These are phyloP conservation scores for Candoia aspera DNA, from an alignment of 2,113 vertebrate genomes.

Conservation along the genomic window DNA sequence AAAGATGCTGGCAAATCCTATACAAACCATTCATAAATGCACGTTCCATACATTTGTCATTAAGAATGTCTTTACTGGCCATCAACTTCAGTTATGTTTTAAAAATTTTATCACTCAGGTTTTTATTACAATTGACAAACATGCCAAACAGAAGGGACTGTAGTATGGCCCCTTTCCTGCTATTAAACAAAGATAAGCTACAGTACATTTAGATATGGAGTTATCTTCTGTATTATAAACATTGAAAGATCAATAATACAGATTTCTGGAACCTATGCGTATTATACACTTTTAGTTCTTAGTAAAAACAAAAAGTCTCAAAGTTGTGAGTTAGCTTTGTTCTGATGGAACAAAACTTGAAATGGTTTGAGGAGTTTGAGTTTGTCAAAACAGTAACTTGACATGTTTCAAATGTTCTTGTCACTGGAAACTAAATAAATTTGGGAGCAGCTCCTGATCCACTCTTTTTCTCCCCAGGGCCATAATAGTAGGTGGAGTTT, in stretches of 20 bases:
- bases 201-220: not conserved
- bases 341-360: not conserved
- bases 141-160: slow-evolving; percentile 46
- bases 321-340: not conserved
- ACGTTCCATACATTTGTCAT: slow-evolving; percentile 48
- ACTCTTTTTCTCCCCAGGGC: not conserved
- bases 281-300: slow-evolving; percentile 15
- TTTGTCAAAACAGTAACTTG: not conserved
- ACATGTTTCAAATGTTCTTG: not conserved
- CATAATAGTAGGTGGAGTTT: not conserved
- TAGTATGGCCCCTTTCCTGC: slow-evolving; percentile 42
- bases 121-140: slow-evolving; percentile 40
- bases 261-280: not conserved
- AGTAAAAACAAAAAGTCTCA: not conserved
- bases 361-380: not conserved
- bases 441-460: not conserved
- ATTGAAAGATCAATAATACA: not conserved
- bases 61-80: slow-evolving; percentile 46
- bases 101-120: slow-evolving; percentile 51
- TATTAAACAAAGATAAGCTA: slow-evolving; percentile 12
- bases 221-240: not conserved
- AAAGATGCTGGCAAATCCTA: slow-evolving; percentile 24
- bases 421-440: not conserved
- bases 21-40: slow-evolving; percentile 52
- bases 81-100: slow-evolving; percentile 61